Conservation (phyloP, 2,888 invertebrate species). For the Linyphia triangularis region DNA sequence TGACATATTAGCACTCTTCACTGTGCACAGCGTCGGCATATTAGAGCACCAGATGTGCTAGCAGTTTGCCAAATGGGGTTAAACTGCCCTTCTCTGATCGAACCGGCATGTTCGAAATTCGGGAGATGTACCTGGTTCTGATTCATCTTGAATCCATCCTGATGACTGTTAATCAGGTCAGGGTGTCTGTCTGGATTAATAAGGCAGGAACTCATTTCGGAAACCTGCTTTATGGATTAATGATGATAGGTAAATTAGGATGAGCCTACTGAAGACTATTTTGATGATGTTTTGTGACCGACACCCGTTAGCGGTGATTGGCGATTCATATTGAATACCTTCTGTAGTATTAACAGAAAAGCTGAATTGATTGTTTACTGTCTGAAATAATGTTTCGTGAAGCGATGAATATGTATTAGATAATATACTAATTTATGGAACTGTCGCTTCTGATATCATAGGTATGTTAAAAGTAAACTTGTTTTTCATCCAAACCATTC, state of each 20-base stretch:
- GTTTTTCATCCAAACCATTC: too few relatives aligned
- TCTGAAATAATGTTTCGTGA: too few relatives aligned
- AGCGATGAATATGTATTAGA: too few relatives aligned
- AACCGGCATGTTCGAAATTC: background rate
- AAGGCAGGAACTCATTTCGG: slow-evolving; percentile 13
- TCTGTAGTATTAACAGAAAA: too few relatives aligned
- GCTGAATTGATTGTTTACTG: too few relatives aligned
- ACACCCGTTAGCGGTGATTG: too few relatives aligned
- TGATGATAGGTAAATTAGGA: background rate
- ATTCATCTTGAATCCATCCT: background rate
- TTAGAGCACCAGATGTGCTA: background rate
- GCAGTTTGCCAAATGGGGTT: slow-evolving; percentile 10
- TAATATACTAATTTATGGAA: too few relatives aligned
- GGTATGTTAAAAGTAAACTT: too few relatives aligned
- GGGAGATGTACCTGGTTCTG: background rate
- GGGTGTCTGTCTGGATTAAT: slow-evolving; percentile 7
- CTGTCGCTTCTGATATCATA: too few relatives aligned
- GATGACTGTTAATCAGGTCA: slow-evolving; percentile 17
- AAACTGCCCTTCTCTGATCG: background rate
- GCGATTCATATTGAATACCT: too few relatives aligned
- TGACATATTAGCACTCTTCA: too few relatives aligned
- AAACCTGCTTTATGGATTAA: background rate
- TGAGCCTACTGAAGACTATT: background rate
- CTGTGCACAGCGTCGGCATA: too few relatives aligned
- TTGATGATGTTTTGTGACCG: background rate